These are phyloP conservation scores for Calephelis perditalis DNA, from an alignment of 2,888 invertebrate genomes.

Conservation along the genomic window DNA sequence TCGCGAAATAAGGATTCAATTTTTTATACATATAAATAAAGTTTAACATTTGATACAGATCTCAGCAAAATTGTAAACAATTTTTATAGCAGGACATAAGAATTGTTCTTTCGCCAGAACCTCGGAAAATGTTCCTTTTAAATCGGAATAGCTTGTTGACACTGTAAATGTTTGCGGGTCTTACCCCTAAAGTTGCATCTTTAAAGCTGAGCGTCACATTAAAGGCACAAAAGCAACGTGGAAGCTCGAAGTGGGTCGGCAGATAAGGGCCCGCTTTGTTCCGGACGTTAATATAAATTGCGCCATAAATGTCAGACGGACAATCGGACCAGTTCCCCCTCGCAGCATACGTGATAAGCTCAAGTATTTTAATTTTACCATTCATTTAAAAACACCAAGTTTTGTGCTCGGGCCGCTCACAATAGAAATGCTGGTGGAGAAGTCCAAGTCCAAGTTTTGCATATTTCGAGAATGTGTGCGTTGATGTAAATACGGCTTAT, in stretches of 20 bases:
- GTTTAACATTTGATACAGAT: no score
- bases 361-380: constrained; percentile 4
- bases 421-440: no score
- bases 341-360: constrained; percentile 5
- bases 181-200: constrained; percentile 13
- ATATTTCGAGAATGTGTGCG: no score
- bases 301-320: constrained; percentile 10
- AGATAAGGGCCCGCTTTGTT: constrained; percentile 15
- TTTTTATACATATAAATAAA: no score
- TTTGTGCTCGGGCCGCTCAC: no score
- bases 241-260: constrained; percentile 7
- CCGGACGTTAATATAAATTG: constrained; percentile 14
- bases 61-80: no score
- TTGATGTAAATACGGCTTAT: no score
- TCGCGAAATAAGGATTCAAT: no score
- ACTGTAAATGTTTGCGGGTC: constrained; percentile 6
- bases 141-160: constrained; percentile 9
- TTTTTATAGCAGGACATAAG: no score
- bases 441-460: no score
- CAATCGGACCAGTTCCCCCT: constrained; percentile 15
- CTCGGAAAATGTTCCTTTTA: neutral
- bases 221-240: constrained; percentile 10
- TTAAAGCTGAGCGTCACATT: constrained; percentile 9
- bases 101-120: no score
- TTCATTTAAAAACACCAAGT: neutral